A percentile compares a stretch with the other conserved stretches of the same genome.
These are phyloP conservation scores for Pseudochirops cupreus DNA, from an alignment of 2,797 vertebrate species.

Conservation along the genomic window DNA sequence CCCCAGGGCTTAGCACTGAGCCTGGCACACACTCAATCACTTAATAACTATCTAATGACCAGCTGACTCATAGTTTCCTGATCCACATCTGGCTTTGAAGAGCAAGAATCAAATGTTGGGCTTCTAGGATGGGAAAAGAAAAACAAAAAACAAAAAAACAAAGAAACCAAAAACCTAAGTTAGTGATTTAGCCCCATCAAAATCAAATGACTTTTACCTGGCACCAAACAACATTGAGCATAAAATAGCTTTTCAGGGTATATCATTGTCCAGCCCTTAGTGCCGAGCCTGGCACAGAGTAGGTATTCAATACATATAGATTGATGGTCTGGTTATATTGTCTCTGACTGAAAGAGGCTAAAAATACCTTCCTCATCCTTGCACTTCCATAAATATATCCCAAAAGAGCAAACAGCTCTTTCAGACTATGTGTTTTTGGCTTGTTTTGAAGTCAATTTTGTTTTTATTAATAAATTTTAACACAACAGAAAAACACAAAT, in stretches of 20 bases:
- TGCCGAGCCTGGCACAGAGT: background rate
- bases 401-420: background rate
- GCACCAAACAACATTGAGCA: background rate
- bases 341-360: background rate
- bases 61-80: background rate
- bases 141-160: background rate
- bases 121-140: background rate
- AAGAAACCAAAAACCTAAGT: background rate
- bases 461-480: background rate
- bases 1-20: background rate
- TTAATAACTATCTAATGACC: background rate
- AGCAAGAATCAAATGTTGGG: background rate
- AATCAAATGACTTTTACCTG: background rate
- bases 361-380: background rate
- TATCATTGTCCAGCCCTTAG: background rate
- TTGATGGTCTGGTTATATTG: constrained; percentile 1
- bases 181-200: constrained; percentile 64
- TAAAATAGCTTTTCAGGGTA: background rate
- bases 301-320: constrained; percentile 58
- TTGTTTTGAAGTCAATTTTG: background rate
- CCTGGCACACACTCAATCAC: background rate
- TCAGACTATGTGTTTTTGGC: background rate
- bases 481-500: background rate
- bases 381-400: background rate
- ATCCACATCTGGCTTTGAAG: background rate